Percentiles rank a stretch among this genome's conserved stretches.
Conservation (phyloP, 2,888 invertebrate species). For the Litoditis marina region DNA sequence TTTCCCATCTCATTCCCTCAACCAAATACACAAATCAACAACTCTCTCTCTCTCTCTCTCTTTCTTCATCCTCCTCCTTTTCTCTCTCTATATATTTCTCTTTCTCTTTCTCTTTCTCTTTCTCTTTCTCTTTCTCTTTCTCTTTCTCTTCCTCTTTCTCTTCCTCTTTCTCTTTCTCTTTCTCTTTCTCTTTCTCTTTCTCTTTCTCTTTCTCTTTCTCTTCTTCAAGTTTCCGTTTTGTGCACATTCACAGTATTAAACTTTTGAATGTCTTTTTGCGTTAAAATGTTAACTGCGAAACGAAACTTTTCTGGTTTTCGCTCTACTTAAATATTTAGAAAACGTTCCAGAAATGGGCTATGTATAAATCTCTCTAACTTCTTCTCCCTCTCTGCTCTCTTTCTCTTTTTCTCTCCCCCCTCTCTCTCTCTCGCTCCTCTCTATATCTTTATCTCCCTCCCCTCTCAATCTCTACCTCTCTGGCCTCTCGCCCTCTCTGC, state of each 20-base stretch:
- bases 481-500: no score
- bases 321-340: no score
- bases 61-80: constrained; percentile 1
- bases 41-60: neutral
- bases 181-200: neutral
- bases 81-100: constrained; percentile 5
- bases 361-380: neutral
- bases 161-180: neutral
- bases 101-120: constrained; percentile 2
- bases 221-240: no score
- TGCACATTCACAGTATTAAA: no score
- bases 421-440: neutral
- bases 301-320: no score
- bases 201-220: neutral
- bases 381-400: neutral
- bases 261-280: no score
- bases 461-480: neutral
- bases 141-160: neutral
- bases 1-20: no score
- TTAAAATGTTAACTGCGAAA: no score
- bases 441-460: neutral
- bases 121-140: constrained; percentile 11
- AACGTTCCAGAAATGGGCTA: neutral
- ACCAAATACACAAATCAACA: no score
- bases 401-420: neutral